Conservation (phyloP, 2,888 invertebrate genomes). For the Coleophora flavipennella region DNA sequence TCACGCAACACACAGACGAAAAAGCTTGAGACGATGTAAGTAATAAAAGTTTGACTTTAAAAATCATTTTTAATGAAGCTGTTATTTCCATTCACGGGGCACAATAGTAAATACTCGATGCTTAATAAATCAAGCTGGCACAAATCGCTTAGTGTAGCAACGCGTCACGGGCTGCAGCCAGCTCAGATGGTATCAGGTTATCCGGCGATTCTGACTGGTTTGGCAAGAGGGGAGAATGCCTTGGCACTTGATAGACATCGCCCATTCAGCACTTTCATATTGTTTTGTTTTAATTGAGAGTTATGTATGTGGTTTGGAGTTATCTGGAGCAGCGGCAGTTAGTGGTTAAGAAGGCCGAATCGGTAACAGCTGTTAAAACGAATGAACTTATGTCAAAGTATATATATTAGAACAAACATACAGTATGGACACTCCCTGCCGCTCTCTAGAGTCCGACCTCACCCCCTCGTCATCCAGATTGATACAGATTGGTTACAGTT, state of each 20-base stretch:
- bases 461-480: too few species aligned
- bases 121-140: conserved; percentile 44
- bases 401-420: too few species aligned
- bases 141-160: conserved; percentile 49
- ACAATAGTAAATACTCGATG: conserved; percentile 15
- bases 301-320: conserved; percentile 25
- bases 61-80: conserved; percentile 12
- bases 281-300: conserved; percentile 60
- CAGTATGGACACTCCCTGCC: too few species aligned
- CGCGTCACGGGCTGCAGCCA: conserved; percentile 33
- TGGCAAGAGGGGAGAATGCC: conserved; percentile 32
- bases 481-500: too few species aligned
- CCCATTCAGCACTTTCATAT: conserved; percentile 54
- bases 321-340: conserved; percentile 32
- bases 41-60: too few species aligned
- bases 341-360: not conserved
- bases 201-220: conserved; percentile 62
- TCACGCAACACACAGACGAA: too few species aligned
- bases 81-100: conserved; percentile 21
- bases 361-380: not conserved
- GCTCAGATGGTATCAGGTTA: conserved; percentile 46
- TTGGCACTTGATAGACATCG: conserved; percentile 6
- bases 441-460: too few species aligned
- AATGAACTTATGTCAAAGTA: not conserved
- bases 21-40: not conserved